phyloP scores from a whole-genome alignment of 2,113 vertebrate genomes.

The Tychaedon coryphoeus region DNA sequence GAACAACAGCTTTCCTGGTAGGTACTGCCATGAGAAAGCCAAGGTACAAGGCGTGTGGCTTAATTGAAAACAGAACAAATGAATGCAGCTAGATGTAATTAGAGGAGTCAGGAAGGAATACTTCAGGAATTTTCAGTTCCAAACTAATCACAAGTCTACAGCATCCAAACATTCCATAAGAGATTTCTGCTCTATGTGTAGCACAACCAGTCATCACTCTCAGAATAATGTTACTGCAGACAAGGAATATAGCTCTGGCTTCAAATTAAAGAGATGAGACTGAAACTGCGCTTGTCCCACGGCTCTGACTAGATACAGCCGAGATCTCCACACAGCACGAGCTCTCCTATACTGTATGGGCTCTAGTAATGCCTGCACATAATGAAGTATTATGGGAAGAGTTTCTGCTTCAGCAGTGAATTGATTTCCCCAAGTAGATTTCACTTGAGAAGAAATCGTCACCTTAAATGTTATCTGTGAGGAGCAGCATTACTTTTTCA shows the following conservation, averaged over 20 bases:
- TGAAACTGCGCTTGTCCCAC: background rate
- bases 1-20: background rate
- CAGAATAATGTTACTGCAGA: background rate
- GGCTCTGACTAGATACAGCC: background rate
- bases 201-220: background rate
- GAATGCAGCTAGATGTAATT: background rate
- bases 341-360: background rate
- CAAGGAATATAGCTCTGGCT: background rate
- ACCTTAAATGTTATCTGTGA: constrained; percentile 32
- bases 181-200: background rate
- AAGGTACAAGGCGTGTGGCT: background rate
- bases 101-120: background rate
- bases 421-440: constrained; percentile 32
- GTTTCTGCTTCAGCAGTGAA: constrained; percentile 9
- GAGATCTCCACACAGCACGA: background rate
- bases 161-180: background rate
- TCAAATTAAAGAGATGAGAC: background rate
- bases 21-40: background rate
- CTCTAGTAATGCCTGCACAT: background rate
- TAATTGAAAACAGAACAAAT: background rate
- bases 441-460: background rate
- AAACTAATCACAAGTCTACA: constrained; percentile 10
- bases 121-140: background rate
- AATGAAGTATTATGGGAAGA: background rate
- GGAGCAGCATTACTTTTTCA: background rate